A percentile compares a stretch with the other conserved stretches of the same genome.
phyloP scores from a whole-genome alignment of 2,113 vertebrate genomes.

The Menidia beryllina region DNA sequence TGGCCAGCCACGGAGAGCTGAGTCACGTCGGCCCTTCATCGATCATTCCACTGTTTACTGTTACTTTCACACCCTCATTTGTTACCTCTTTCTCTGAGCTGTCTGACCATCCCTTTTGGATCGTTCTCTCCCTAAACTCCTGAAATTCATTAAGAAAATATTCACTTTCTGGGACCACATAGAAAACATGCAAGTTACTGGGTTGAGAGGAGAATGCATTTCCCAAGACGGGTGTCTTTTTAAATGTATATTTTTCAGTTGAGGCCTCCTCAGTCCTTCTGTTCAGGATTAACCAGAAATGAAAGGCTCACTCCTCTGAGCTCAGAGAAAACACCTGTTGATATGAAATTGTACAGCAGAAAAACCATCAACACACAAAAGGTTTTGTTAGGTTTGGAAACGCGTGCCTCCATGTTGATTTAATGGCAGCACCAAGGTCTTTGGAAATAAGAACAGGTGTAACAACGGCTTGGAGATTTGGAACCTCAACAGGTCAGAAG shows the following conservation, averaged over 20 bases:
- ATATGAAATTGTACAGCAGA: neutral
- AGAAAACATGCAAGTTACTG: constrained; percentile 16
- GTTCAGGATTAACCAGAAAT: neutral
- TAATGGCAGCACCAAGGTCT: too few species aligned
- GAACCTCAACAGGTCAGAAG: too few species aligned
- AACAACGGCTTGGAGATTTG: too few species aligned
- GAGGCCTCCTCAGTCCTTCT: neutral
- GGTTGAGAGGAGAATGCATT: constrained; percentile 7
- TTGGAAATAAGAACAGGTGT: too few species aligned
- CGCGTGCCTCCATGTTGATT: too few species aligned
- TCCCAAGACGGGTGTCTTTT: constrained; percentile 26
- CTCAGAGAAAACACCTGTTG: neutral
- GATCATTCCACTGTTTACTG: constrained; percentile 69
- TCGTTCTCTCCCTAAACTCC: neutral
- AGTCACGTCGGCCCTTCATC: constrained; percentile 70
- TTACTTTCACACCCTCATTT: constrained; percentile 49
- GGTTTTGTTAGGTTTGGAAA: too few species aligned
- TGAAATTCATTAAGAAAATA: constrained; percentile 2
- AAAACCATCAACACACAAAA: too few species aligned
- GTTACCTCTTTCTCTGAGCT: constrained; percentile 28
- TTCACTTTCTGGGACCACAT: neutral
- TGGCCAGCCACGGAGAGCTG: constrained; percentile 65
- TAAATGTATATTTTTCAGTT: constrained; percentile 30
- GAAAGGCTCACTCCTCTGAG: neutral
- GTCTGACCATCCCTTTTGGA: neutral